Percentiles rank a stretch among this genome's conserved stretches.
Conservation (phyloP, 2,888 invertebrate species). For the Molanna angustata region DNA sequence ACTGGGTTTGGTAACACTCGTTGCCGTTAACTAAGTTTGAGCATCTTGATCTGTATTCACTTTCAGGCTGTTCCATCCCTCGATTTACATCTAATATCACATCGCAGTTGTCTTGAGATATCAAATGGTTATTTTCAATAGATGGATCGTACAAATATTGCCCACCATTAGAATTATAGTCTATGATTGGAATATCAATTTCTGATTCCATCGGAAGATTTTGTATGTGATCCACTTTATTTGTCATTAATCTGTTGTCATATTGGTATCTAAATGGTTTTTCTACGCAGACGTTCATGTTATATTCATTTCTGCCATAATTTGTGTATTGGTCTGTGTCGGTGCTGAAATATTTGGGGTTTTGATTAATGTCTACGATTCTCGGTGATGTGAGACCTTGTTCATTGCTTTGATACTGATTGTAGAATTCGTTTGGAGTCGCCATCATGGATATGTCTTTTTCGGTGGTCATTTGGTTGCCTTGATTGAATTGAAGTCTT, state of each 20-base stretch:
- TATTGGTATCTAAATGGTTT: conserved; percentile 32
- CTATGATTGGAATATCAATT: conserved; percentile 41
- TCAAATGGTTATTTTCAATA: neutral
- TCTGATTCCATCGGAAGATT: conserved; percentile 41
- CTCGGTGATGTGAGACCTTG: conserved; percentile 12
- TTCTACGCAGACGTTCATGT: conserved; percentile 33
- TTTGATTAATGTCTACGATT: conserved; percentile 17
- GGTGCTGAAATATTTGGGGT: conserved; percentile 24
- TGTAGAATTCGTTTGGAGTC: conserved; percentile 8
- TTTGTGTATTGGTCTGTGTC: conserved; percentile 17
- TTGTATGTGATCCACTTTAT: conserved; percentile 36
- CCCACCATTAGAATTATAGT: conserved; percentile 34
- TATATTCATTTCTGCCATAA: conserved; percentile 31
- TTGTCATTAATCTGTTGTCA: conserved; percentile 35
- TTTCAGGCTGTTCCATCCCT: conserved; percentile 21
- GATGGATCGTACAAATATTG: conserved; percentile 30
- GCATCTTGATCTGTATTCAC: conserved; percentile 28
- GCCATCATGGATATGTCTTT: conserved; percentile 13
- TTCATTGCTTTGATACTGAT: conserved; percentile 29
- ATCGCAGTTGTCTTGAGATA: neutral
- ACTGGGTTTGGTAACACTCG: conserved; percentile 29
- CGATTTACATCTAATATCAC: conserved; percentile 8
- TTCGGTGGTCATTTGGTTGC: conserved; percentile 21
- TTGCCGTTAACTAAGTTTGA: conserved; percentile 19
- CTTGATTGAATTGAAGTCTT: conserved; percentile 33